Percentiles rank a stretch among this genome's conserved stretches.
phyloP scores from a whole-genome alignment of 2,888 invertebrate species.

The Yponomeuta evonymella region DNA sequence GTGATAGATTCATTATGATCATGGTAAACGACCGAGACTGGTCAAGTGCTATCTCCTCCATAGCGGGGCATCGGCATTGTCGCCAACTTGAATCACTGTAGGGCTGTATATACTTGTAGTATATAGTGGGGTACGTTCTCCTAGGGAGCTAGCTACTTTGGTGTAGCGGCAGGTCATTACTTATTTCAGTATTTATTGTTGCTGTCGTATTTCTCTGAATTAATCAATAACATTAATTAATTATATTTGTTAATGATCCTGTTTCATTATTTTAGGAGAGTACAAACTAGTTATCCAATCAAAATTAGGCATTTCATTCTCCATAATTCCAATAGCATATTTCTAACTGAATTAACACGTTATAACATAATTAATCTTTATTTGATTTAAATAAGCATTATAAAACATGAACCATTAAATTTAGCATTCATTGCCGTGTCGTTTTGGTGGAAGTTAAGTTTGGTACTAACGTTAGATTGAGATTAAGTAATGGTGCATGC shows the following conservation, averaged over 20 bases:
- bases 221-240: not conserved
- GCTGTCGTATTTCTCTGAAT: constrained; percentile 4
- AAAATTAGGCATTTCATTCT: constrained; percentile 30
- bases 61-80: not conserved
- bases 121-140: not conserved
- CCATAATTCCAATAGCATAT: constrained; percentile 32
- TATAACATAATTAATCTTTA: constrained; percentile 8
- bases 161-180: not conserved
- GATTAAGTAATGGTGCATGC: constrained; percentile 63
- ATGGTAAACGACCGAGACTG: not conserved
- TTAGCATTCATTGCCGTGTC: constrained; percentile 11
- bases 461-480: constrained; percentile 54
- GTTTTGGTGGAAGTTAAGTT: constrained; percentile 27
- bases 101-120: constrained; percentile 10
- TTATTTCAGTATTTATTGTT: constrained; percentile 14
- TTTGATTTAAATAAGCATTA: constrained; percentile 20
- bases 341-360: constrained; percentile 28
- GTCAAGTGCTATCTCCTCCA: not conserved
- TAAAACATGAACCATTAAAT: constrained; percentile 15
- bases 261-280: constrained; percentile 68
- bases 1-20: constrained; percentile 1
- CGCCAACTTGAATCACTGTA: not conserved
- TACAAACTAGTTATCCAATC: constrained; percentile 62
- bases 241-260: constrained; percentile 48
- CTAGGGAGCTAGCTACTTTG: constrained; percentile 8